Conservation (phyloP, 1,140 invertebrate genomes). For the Drosophila leontia region DNA sequence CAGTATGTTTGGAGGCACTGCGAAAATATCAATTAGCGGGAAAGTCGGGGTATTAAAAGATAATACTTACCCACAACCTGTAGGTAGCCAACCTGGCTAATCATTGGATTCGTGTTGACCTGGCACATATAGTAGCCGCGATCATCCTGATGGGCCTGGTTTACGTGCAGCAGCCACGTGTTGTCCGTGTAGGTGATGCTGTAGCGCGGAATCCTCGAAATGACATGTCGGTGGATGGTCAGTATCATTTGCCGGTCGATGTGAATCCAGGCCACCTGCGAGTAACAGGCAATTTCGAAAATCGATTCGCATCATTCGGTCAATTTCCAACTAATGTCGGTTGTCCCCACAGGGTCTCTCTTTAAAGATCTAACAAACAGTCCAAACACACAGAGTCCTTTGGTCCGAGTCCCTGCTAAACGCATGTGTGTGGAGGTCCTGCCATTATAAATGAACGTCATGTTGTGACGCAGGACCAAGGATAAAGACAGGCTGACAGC, state of each 20-base stretch:
- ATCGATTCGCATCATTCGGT: conserved; percentile 40
- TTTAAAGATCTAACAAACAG: conserved; percentile 20
- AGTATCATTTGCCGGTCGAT: conserved; percentile 97
- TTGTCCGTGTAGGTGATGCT: conserved; percentile 95
- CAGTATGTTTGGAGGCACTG: conserved; percentile 95
- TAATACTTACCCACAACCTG: conserved; percentile 95
- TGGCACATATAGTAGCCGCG: conserved; percentile 96
- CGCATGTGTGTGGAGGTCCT: conserved; percentile 25
- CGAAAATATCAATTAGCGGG: neutral
- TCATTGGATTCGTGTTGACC: conserved; percentile 98
- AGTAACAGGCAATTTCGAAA: conserved; percentile 9
- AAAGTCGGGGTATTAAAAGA: neutral
- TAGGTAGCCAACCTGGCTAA: conserved; percentile 96
- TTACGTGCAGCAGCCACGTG: conserved; percentile 95
- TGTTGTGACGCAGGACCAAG: conserved; percentile 65
- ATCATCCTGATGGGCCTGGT: conserved; percentile 94
- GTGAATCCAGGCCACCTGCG: conserved; percentile 96
- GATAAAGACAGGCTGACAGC: conserved; percentile 71
- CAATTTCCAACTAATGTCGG: conserved; percentile 14
- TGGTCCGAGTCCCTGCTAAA: conserved; percentile 6
- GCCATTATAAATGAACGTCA: conserved; percentile 75
- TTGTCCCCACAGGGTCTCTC: neutral
- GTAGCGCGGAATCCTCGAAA: conserved; percentile 94
- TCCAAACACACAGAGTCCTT: neutral
- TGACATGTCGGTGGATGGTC: conserved; percentile 95